phyloP scores from a whole-genome alignment of 1,140 invertebrate genomes.

The Drosophila lacteicornis region DNA sequence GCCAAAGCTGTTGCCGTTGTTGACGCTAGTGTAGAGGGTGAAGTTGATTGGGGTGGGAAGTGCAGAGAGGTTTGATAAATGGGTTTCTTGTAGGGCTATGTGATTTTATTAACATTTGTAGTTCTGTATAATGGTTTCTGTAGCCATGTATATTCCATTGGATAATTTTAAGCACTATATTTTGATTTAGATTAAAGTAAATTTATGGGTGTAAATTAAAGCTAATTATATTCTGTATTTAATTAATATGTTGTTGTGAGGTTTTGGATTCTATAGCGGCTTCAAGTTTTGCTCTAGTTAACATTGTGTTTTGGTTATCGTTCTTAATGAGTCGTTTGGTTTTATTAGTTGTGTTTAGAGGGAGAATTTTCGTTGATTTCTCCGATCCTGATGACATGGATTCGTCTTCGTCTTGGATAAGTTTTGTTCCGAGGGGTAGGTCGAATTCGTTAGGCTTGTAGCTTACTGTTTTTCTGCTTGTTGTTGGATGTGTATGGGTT shows the following conservation, averaged over 20 bases:
- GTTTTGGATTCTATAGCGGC: background rate
- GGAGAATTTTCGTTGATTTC: background rate
- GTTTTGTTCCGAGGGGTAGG: background rate
- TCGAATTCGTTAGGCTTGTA: background rate
- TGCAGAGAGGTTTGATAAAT: background rate
- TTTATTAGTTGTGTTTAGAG: background rate
- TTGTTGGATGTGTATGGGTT: background rate
- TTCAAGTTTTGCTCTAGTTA: background rate
- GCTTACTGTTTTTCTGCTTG: background rate
- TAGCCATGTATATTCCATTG: constrained; percentile 1
- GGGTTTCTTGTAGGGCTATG: background rate
- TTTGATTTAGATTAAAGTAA: background rate
- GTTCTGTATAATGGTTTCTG: constrained; percentile 5
- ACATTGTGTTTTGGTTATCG: background rate
- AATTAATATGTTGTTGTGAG: background rate
- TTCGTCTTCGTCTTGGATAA: background rate
- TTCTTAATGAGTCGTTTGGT: background rate
- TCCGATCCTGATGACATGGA: background rate
- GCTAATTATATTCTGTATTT: background rate
- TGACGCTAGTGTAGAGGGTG: too few relatives aligned
- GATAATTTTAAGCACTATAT: background rate
- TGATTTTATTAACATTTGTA: constrained; percentile 1
- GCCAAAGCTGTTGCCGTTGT: background rate
- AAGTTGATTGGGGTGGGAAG: background rate
- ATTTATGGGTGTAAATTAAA: background rate